Evolutionary conservation across 2,113 vertebrate species (phyloP).

Genomic region (Myrmophylax atrothorax): DNA sequence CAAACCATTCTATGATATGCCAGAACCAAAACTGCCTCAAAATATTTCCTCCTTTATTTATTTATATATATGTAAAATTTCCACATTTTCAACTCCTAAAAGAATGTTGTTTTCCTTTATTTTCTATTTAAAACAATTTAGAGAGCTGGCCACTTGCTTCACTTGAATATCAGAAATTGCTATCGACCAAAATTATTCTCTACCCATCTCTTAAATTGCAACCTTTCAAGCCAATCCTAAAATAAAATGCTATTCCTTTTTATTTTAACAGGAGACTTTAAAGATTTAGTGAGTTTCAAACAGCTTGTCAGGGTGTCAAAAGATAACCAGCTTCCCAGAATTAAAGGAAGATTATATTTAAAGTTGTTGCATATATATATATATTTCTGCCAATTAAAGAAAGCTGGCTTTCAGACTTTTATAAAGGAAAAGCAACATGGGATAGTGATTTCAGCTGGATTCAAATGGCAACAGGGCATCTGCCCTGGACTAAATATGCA

Average conservation of each 20-base stretch:
- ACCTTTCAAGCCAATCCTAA: constrained; percentile 6
- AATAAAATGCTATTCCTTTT: constrained; percentile 30
- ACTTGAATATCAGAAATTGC: neutral
- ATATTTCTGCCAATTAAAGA: neutral
- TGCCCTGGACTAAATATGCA: neutral
- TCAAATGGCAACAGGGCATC: neutral
- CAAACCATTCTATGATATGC: neutral
- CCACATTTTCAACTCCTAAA: neutral
- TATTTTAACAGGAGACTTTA: constrained; percentile 9
- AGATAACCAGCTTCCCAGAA: constrained; percentile 44
- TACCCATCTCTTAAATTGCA: neutral
- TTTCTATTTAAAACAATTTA: neutral
- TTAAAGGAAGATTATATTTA: constrained; percentile 37
- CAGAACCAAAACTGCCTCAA: neutral
- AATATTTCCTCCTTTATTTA: neutral
- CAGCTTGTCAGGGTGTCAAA: constrained; percentile 52
- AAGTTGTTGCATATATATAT: constrained; percentile 8
- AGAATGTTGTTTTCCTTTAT: neutral
- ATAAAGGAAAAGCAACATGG: neutral
- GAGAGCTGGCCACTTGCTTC: neutral
- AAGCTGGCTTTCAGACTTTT: neutral
- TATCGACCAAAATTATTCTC: neutral
- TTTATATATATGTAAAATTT: neutral
- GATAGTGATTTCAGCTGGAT: neutral
- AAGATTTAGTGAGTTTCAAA: constrained; percentile 12